These are phyloP conservation scores for Perdita meconis DNA, from an alignment of 2,888 invertebrate genomes.

Conservation along the genomic window DNA sequence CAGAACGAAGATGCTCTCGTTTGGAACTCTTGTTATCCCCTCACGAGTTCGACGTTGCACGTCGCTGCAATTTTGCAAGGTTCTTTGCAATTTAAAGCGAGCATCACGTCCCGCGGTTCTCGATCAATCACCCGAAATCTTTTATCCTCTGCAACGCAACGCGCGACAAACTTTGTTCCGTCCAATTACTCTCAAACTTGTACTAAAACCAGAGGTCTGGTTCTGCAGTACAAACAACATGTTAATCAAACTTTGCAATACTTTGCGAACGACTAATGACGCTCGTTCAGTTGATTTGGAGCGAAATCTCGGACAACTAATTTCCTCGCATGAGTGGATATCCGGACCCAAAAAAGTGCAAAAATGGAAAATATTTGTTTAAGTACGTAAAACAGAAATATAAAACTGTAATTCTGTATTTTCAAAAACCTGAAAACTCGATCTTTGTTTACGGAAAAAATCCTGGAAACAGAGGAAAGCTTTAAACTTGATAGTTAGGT, in stretches of 20 bases:
- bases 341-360: too few species aligned
- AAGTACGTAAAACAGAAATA: too few species aligned
- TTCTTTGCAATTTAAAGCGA: constrained; percentile 34
- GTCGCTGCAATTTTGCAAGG: constrained; percentile 16
- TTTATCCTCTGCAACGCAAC: not conserved
- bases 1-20: not conserved
- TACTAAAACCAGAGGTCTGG: not conserved
- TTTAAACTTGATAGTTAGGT: too few species aligned
- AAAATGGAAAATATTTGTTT: too few species aligned
- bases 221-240: not conserved
- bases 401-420: too few species aligned
- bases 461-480: too few species aligned
- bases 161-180: constrained; percentile 8
- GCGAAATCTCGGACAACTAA: too few species aligned
- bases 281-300: not conserved
- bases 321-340: too few species aligned
- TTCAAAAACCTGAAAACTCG: not conserved
- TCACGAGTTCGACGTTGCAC: not conserved
- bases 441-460: not conserved
- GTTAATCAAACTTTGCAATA: not conserved
- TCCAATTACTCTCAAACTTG: not conserved
- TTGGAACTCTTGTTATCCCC: constrained; percentile 1
- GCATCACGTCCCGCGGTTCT: not conserved
- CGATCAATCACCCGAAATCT: not conserved
- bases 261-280: not conserved